Evolutionary conservation across 2,888 invertebrate species (phyloP), one percentile per base, ranked within the genome.

Genomic region (Schrankia costaestrigalis): DNA sequence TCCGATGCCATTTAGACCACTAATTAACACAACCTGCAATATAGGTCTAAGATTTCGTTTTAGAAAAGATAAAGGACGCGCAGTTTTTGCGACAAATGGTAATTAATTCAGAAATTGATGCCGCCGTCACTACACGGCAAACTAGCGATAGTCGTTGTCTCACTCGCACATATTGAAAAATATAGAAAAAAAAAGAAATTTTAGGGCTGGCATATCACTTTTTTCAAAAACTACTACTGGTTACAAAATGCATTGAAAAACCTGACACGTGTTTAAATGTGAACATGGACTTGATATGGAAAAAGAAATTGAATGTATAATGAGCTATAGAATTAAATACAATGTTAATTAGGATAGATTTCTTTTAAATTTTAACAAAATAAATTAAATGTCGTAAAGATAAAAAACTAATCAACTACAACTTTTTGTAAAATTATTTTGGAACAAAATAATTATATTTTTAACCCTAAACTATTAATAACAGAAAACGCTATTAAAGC

Each of bases 1-100:
- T 95, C 95, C 52, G 95, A 95, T 83, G 95, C 95, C 95, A 95
- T 95, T 81, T 80, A 78, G 66, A 74, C 57, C 64, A 78, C 71
- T 72, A 71, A 78, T 71, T 66, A 71, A 67, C 71, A 80, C 80
- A 78, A 81, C 57, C 55, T 60, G 59, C 53, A 63, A 63, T 67
- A 64, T n/a, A 76, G 65, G 71, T 74, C 56, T 65, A 69, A 72
- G 71, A 77, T 79, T 83, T 78, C 73, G 65, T 73, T 75, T 73
- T 76, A 77, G 75, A 78, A 82, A 84, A 78, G 77, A 79, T 81
- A 84, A 80, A 82, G 86, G 86, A 86, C 86, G 86, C 87, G 86
- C 87, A 87, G 85, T 86, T 87, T 84, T 87, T 82, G 86, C 86
- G 85, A 87, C 86, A 86, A 87, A 85, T 86, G 82, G 84, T 87